These are phyloP conservation scores for Heliconius hortense DNA, from an alignment of 2,888 invertebrate species.

Conservation along the genomic window DNA sequence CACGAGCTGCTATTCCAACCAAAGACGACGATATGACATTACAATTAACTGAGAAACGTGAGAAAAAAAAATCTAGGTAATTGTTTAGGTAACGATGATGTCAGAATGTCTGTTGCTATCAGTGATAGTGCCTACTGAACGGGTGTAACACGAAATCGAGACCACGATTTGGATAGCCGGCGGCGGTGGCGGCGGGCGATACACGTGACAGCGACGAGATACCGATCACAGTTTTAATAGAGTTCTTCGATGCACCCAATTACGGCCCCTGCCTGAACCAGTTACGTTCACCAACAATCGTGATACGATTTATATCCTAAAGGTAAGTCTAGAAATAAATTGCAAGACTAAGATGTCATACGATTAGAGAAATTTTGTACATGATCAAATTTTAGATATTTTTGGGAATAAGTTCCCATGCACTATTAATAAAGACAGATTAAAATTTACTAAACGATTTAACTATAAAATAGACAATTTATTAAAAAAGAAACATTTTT, in stretches of 20 bases:
- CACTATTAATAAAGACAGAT: not conserved
- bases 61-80: slow-evolving; percentile 1
- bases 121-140: slow-evolving; percentile 25
- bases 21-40: not conserved
- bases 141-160: slow-evolving; percentile 47
- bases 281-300: slow-evolving; percentile 40
- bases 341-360: slow-evolving; percentile 14
- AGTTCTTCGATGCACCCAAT: slow-evolving; percentile 72
- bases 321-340: slow-evolving; percentile 27
- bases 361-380: not conserved
- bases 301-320: slow-evolving; percentile 34
- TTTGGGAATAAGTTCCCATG: not conserved
- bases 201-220: slow-evolving; percentile 70
- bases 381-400: not conserved
- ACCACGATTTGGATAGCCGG: slow-evolving; percentile 56
- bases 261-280: slow-evolving; percentile 53
- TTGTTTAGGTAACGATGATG: slow-evolving; percentile 5
- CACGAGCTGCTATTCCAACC: not conserved
- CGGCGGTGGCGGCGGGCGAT: slow-evolving; percentile 62
- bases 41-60: not conserved
- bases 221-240: slow-evolving; percentile 70
- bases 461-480: not conserved
- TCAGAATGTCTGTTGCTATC: slow-evolving; percentile 39
- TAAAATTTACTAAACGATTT: not conserved
- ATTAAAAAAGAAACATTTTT: not conserved